Evolutionary conservation across 2,797 vertebrate species (phyloP).

Genomic region (Gallinago stenura): DNA sequence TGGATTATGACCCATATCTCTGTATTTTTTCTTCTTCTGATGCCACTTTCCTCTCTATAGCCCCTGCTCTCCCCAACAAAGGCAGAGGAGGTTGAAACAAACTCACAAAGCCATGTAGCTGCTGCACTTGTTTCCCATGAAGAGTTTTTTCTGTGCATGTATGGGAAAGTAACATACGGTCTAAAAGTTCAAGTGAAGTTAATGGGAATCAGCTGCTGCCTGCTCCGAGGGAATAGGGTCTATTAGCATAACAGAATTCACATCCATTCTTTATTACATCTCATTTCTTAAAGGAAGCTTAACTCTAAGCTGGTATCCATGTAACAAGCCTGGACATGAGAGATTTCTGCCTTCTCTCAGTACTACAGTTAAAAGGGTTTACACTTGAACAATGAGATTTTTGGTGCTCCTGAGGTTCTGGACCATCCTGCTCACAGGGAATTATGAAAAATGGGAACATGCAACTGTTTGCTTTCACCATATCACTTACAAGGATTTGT

Average conservation of each 20-base stretch:
- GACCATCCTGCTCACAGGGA: neutral
- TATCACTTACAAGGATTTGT: neutral
- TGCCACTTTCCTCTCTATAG: neutral
- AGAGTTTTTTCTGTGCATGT: neutral
- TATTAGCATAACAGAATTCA: neutral
- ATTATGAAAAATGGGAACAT: neutral
- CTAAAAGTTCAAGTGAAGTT: constrained; percentile 37
- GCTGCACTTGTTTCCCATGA: neutral
- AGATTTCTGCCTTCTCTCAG: neutral
- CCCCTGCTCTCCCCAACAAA: neutral
- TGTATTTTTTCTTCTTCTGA: neutral
- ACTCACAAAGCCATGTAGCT: neutral
- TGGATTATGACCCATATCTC: neutral
- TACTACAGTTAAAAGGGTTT: neutral
- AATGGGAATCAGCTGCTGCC: constrained; percentile 38
- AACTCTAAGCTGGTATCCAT: neutral
- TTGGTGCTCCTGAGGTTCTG: neutral
- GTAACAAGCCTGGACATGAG: neutral
- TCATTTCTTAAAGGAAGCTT: neutral
- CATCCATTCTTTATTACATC: neutral
- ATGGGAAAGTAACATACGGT: neutral
- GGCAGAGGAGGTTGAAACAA: neutral
- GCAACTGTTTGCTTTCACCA: neutral
- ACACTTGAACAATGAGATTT: neutral
- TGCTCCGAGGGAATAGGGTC: neutral